These are phyloP conservation scores for Odocoileus hemionus DNA, from an alignment of 2,113 vertebrate genomes.

Conservation along the genomic window DNA sequence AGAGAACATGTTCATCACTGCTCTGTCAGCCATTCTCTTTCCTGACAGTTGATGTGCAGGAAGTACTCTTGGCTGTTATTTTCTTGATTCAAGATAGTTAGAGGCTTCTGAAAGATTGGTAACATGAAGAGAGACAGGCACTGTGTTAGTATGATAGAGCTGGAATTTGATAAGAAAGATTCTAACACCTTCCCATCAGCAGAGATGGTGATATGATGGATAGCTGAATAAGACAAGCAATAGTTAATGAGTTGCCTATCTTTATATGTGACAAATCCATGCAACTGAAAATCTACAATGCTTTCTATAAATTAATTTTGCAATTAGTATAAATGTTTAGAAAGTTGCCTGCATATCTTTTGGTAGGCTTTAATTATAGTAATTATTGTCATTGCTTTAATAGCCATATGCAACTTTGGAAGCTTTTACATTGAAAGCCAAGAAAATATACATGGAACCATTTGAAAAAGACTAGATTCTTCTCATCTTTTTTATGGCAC, in stretches of 20 bases:
- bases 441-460: neutral
- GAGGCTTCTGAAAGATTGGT: neutral
- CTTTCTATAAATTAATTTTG: neutral
- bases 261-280: neutral
- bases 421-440: neutral
- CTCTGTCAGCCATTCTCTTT: neutral
- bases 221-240: neutral
- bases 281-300: neutral
- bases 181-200: neutral
- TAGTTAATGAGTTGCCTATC: neutral
- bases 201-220: neutral
- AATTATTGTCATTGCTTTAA: neutral
- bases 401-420: neutral
- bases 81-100: neutral
- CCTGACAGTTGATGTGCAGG: neutral
- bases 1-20: neutral
- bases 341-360: neutral
- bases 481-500: neutral
- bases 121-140: neutral
- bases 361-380: neutral
- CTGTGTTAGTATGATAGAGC: neutral
- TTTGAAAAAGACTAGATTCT: neutral
- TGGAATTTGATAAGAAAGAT: neutral
- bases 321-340: neutral
- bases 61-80: neutral